A percentile compares a stretch with the other conserved stretches of the same genome.
Conservation (phyloP, 2,113 vertebrate genomes). For the Notiomystis cincta region DNA sequence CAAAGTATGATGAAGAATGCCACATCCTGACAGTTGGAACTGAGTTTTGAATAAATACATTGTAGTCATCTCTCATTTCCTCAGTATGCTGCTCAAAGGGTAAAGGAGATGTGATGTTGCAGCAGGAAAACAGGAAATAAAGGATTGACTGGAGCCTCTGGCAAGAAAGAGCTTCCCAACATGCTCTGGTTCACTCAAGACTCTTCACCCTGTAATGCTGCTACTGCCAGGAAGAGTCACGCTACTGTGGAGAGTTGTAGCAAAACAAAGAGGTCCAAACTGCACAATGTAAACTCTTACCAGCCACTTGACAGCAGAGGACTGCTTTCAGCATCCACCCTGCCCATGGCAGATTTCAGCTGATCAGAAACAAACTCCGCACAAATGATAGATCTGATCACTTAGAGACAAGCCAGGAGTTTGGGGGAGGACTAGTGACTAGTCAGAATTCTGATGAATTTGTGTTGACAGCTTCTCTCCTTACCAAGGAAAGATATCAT, state of each 20-base stretch:
- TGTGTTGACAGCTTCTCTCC: neutral
- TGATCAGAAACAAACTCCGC: neutral
- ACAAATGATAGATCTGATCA: neutral
- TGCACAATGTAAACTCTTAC: neutral
- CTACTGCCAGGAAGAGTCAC: neutral
- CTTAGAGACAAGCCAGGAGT: neutral
- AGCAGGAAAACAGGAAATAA: neutral
- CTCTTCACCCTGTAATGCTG: neutral
- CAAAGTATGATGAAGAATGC: neutral
- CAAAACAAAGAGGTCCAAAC: neutral
- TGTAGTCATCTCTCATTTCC: neutral
- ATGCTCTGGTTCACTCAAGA: fast-evolving
- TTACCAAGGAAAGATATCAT: neutral
- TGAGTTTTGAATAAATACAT: neutral
- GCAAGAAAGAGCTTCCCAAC: neutral
- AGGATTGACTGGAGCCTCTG: neutral
- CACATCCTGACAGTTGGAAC: neutral
- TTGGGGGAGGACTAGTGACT: neutral
- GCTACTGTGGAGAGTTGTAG: neutral
- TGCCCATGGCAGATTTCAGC: neutral
- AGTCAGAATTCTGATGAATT: neutral
- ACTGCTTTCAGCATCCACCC: neutral
- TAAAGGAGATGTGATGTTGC: neutral
- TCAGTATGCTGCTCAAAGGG: neutral
- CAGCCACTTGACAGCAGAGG: neutral